Evolutionary conservation across 64 coral and sea anemone species (phyloP), one percentile per base, ranked within the genome.

Genomic region (Porites australiensis): DNA sequence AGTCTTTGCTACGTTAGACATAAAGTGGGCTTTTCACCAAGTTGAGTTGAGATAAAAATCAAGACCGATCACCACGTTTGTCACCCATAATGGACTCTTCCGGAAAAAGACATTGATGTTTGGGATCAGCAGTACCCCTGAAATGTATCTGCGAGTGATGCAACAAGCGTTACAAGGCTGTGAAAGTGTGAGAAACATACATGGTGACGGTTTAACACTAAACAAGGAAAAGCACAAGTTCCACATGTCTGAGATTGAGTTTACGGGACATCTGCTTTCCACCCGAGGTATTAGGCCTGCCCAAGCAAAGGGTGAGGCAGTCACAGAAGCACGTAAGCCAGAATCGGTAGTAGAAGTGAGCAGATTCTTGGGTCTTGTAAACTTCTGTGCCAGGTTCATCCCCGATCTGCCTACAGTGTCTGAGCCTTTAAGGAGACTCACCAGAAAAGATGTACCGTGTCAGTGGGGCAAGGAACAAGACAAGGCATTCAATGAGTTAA

Each of bases 11-110:
- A 91, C 83, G 53, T 52, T 74, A 18, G 79, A 83, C 27, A 21
- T 91, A 6, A 59, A 80, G 43, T 91, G 75, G 65, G 89, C 59
- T 19, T 91, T 80, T 52, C 89, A 91, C 51, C 89, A 91, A 52
- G 52, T 91, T 2, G 65, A 78, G 54, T 52, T 91, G 77, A 70
- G 60, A 13, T 62, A 91, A 55, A 49, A 66, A 58, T 69, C 74
- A 8, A 82, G 89, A 74, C 11, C 20, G 4, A 91, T 91, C n/a
- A 91, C 89, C 45, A 82, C 89, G 43, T 91, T 82, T 91, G 46
- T 68, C 18, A 91, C 77, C 4, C 88, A 77, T 37, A 37, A 78
- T 27, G 88, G 72, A 15, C 74, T 79, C 19, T 59, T 13, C 44
- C 18, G 74, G 44, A 79, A 79, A 19, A 90, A 53, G 37, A 1